A percentile compares a stretch with the other conserved stretches of the same genome.
Conservation (phyloP, 2,888 invertebrate genomes). For the Spialia ferax region DNA sequence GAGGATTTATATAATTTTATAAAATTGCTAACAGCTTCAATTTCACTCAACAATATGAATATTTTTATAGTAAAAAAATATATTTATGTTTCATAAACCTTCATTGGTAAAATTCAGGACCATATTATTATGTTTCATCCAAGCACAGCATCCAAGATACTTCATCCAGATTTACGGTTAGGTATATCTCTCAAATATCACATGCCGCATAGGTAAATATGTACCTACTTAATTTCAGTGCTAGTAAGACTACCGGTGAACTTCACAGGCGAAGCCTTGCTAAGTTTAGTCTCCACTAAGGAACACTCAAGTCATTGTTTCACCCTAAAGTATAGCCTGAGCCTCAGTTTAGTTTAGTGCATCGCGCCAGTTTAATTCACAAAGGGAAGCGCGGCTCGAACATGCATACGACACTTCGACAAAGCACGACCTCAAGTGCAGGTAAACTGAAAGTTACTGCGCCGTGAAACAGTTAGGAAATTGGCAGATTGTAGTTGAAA, state of each 20-base stretch:
- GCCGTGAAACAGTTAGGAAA: constrained; percentile 13
- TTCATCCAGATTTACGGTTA: too few species aligned
- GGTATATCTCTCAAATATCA: neutral
- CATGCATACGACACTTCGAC: constrained; percentile 15
- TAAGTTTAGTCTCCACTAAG: neutral
- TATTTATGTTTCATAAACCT: too few species aligned
- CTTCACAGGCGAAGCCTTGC: neutral
- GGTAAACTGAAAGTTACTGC: constrained; percentile 7
- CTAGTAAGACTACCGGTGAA: neutral
- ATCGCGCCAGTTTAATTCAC: constrained; percentile 5
- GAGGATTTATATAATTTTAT: too few species aligned
- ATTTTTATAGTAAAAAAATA: too few species aligned
- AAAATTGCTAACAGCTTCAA: too few species aligned
- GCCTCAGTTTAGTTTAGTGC: constrained; percentile 12
- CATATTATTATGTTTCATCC: too few species aligned
- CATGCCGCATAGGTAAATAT: too few species aligned
- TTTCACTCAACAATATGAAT: too few species aligned
- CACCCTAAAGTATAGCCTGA: neutral
- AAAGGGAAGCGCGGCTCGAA: constrained; percentile 10
- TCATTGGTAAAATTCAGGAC: too few species aligned
- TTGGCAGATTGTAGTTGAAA: constrained; percentile 19
- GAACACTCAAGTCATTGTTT: constrained; percentile 2
- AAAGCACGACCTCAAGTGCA: neutral
- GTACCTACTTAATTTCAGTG: neutral
- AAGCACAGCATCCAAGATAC: too few species aligned